Percentiles rank a stretch among this genome's conserved stretches.
Evolutionary conservation across 2,888 invertebrate species (phyloP).

Genomic region (Junonia oenone): DNA sequence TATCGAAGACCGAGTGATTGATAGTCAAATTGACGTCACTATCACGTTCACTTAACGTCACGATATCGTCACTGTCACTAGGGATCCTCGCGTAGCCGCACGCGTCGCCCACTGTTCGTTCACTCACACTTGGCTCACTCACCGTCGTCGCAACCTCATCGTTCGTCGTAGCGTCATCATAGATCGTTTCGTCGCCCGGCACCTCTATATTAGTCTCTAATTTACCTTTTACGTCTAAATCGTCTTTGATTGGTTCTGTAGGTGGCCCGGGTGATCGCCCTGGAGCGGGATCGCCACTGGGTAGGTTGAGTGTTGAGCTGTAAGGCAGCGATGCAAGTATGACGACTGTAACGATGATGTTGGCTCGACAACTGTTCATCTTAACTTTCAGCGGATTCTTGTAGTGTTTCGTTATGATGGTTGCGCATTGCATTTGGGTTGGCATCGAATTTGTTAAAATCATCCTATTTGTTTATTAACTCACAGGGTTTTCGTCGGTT

Average conservation of each 20-base stretch:
- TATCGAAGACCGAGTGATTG: slow-evolving; percentile 72
- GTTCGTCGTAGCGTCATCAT: slow-evolving; percentile 50
- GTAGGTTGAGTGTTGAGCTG: slow-evolving; percentile 58
- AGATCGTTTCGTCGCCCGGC: slow-evolving; percentile 39
- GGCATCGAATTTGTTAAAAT: slow-evolving; percentile 12
- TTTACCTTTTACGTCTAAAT: slow-evolving; percentile 27
- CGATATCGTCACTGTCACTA: slow-evolving; percentile 64
- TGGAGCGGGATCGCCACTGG: slow-evolving; percentile 83
- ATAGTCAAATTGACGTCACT: slow-evolving; percentile 74
- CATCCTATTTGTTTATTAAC: slow-evolving; percentile 21
- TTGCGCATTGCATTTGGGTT: slow-evolving; percentile 35
- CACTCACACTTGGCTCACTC: slow-evolving; percentile 40
- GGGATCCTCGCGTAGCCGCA: slow-evolving; percentile 66
- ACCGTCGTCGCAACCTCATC: slow-evolving; percentile 42
- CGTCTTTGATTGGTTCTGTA: slow-evolving; percentile 19
- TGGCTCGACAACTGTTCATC: slow-evolving; percentile 44
- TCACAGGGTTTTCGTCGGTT: too few species aligned
- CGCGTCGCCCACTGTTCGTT: slow-evolving; percentile 50
- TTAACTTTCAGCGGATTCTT: slow-evolving; percentile 39
- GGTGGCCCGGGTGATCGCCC: slow-evolving; percentile 84
- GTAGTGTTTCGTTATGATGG: slow-evolving; percentile 33
- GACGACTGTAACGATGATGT: slow-evolving; percentile 44
- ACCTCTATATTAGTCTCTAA: slow-evolving; percentile 31
- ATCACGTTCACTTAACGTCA: slow-evolving; percentile 58
- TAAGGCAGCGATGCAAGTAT: slow-evolving; percentile 63